Evolutionary conservation across 2,888 invertebrate species (phyloP).

Genomic region (Stramonita haemastoma): DNA sequence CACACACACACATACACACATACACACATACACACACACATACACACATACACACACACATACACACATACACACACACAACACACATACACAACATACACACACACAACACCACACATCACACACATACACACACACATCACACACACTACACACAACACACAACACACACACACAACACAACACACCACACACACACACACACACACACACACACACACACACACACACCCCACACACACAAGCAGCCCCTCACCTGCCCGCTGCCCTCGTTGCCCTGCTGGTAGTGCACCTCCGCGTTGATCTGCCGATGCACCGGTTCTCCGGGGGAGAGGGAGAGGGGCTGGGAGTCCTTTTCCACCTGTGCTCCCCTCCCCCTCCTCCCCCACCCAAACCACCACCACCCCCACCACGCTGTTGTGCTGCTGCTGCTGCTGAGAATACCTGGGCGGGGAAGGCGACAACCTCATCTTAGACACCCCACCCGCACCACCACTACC

Average conservation of each 20-base stretch:
- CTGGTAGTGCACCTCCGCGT: conserved; percentile 60
- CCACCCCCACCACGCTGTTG: background rate
- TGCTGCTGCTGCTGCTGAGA: background rate
- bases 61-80: background rate
- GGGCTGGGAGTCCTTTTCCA: conserved; percentile 41
- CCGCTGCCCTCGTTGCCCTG: background rate
- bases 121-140: too few relatives aligned
- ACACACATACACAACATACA: too few relatives aligned
- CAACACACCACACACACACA: background rate
- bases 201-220: background rate
- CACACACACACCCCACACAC: background rate
- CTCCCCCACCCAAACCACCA: background rate
- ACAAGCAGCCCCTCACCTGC: background rate
- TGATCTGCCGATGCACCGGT: conserved; percentile 55
- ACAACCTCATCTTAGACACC: conserved; percentile 19
- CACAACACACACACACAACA: too few relatives aligned
- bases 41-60: background rate
- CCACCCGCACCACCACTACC: background rate
- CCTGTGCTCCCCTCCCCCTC: background rate
- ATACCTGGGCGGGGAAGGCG: conserved; percentile 9
- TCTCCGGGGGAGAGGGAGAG: conserved; percentile 52
- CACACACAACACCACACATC: too few relatives aligned
- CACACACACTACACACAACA: too few relatives aligned
- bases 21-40: background rate
- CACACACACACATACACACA: conserved; percentile 5